Evolutionary conservation across 2,113 vertebrate genomes (phyloP).

Genomic region (Azemiops feae): DNA sequence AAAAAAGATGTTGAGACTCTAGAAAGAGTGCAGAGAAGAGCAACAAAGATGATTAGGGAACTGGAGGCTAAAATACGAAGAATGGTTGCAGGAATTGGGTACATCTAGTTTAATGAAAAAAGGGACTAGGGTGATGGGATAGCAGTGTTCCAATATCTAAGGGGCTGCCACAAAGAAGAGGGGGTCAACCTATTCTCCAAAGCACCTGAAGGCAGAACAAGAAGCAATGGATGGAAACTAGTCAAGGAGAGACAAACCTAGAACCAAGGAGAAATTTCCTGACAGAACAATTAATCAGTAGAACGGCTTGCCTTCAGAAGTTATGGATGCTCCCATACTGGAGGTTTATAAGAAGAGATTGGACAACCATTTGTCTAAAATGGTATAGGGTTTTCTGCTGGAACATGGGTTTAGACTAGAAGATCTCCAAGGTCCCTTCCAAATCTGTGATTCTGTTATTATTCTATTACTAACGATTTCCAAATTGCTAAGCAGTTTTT

Average conservation of each 20-base stretch:
- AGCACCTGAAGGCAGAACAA: not conserved
- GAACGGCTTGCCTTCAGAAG: not conserved
- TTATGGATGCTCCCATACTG: not conserved
- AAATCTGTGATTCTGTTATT: not conserved
- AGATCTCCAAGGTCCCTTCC: not conserved
- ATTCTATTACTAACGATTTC: not conserved
- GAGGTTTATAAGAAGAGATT: not conserved
- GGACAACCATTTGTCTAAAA: too few species aligned
- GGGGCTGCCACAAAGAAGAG: not conserved
- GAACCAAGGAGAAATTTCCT: not conserved
- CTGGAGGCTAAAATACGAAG: not conserved
- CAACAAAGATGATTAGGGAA: not conserved
- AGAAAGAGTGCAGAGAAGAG: not conserved
- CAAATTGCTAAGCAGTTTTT: not conserved
- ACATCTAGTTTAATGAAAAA: not conserved
- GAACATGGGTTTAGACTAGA: not conserved
- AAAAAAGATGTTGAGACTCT: not conserved
- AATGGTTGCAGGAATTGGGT: not conserved
- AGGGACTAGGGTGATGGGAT: not conserved
- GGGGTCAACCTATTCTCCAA: not conserved
- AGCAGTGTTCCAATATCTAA: not conserved
- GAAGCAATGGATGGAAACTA: not conserved
- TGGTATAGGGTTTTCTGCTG: not conserved
- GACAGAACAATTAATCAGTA: not conserved
- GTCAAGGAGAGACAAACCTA: not conserved